Evolutionary conservation across 2,888 invertebrate genomes (phyloP).

Genomic region (Ferrisia virgata): DNA sequence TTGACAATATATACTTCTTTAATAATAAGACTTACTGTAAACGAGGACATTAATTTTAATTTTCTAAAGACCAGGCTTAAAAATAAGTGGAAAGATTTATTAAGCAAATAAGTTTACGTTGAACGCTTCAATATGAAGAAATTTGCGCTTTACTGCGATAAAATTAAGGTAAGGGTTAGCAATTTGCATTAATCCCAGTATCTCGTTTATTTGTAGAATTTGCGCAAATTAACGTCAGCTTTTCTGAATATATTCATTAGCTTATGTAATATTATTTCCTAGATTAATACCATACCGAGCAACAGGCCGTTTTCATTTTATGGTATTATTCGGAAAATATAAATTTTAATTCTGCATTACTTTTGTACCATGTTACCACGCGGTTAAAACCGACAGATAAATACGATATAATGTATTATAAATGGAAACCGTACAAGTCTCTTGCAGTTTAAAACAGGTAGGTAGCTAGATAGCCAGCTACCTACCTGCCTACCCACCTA

Average conservation of each 20-base stretch:
- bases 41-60: conserved; percentile 25
- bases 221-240: conserved; percentile 43
- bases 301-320: conserved; percentile 24
- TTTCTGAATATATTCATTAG: conserved; percentile 37
- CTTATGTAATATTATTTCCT: conserved; percentile 24
- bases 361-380: background rate
- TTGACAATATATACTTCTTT: background rate
- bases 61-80: conserved; percentile 22
- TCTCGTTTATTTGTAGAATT: conserved; percentile 40
- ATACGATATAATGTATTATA: background rate
- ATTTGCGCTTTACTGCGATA: conserved; percentile 31
- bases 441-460: background rate
- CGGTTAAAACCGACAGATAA: background rate
- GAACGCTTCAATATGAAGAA: conserved; percentile 29
- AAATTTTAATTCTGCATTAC: conserved; percentile 21
- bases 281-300: conserved; percentile 8
- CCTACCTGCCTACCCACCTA: no score
- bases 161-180: conserved; percentile 33
- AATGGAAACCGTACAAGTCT: background rate
- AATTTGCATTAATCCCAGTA: conserved; percentile 43
- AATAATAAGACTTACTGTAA: background rate
- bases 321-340: conserved; percentile 31
- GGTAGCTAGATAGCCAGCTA: background rate
- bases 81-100: conserved; percentile 30
- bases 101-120: conserved; percentile 24